Percentiles rank a stretch among this genome's conserved stretches.
phyloP scores from a whole-genome alignment of 2,797 vertebrate genomes.

The Coreius guichenoti region DNA sequence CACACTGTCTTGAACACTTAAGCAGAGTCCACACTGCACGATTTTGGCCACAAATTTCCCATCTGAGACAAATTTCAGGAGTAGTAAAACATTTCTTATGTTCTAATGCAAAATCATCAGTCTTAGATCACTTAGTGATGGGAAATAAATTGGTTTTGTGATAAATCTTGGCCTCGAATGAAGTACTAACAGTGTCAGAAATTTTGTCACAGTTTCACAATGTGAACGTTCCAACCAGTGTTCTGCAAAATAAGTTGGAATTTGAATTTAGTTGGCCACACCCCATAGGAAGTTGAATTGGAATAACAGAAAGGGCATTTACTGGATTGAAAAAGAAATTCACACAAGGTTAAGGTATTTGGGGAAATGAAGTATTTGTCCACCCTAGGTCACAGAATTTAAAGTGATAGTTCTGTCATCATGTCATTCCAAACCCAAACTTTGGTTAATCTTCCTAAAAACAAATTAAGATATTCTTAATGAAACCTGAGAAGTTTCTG shows the following conservation, averaged over 20 bases:
- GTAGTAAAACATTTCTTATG: neutral
- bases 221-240: neutral
- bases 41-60: neutral
- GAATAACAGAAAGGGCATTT: no score
- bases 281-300: neutral
- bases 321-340: no score
- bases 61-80: neutral
- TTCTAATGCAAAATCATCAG: neutral
- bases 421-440: neutral
- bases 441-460: neutral
- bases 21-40: neutral
- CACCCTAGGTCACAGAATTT: no score
- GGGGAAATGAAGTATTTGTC: no score
- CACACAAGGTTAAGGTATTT: no score
- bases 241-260: neutral
- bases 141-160: neutral
- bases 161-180: neutral
- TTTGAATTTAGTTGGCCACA: neutral
- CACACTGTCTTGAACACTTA: conserved; percentile 25
- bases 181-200: neutral
- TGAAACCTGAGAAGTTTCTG: neutral
- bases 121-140: neutral
- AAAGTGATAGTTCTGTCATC: no score
- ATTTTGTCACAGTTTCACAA: neutral
- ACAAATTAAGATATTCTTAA: no score